Conservation (phyloP, 2,888 invertebrate genomes). For the Pyrochroa serraticornis region DNA sequence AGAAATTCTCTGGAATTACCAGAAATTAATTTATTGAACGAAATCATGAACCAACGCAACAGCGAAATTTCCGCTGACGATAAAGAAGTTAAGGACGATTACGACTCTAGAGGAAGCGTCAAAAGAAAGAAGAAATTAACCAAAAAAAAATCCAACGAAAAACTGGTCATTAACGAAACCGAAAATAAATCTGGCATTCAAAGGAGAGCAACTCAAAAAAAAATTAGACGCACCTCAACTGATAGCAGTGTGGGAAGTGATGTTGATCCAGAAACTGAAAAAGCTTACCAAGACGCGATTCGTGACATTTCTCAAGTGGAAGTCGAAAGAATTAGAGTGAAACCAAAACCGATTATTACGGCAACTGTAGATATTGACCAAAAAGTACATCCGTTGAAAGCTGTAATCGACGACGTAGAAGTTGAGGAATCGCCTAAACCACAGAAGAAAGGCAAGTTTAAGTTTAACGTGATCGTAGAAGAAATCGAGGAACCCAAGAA, state of each 20-base stretch:
- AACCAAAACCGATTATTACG: slow-evolving; percentile 63
- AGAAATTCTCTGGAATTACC: slow-evolving; percentile 64
- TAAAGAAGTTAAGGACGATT: slow-evolving; percentile 45
- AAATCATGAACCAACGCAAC: slow-evolving; percentile 31
- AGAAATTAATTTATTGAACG: slow-evolving; percentile 59
- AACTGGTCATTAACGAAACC: slow-evolving; percentile 32
- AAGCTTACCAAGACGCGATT: slow-evolving; percentile 44
- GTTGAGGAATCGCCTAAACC: slow-evolving; percentile 64
- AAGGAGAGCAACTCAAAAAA: slow-evolving; percentile 43
- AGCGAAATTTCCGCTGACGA: slow-evolving; percentile 28
- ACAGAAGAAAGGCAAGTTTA: slow-evolving; percentile 50
- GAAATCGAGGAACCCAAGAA: slow-evolving; percentile 36
- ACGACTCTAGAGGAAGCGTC: slow-evolving; percentile 38
- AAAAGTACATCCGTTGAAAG: slow-evolving; percentile 60
- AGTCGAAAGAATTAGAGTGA: slow-evolving; percentile 60
- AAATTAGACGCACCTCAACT: slow-evolving; percentile 41
- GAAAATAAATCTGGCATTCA: slow-evolving; percentile 33
- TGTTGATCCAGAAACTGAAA: slow-evolving; percentile 32
- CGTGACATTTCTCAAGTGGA: slow-evolving; percentile 57
- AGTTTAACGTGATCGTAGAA: slow-evolving; percentile 54
- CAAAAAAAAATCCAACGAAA: slow-evolving; percentile 48
- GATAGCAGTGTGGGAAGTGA: slow-evolving; percentile 33
- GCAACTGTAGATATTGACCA: slow-evolving; percentile 61
- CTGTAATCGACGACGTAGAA: slow-evolving; percentile 63
- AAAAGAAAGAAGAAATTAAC: slow-evolving; percentile 50